Base-by-base conservation (phyloP, 2,797 vertebrate genomes). In the Bryconaethiops microstoma region DNA sequence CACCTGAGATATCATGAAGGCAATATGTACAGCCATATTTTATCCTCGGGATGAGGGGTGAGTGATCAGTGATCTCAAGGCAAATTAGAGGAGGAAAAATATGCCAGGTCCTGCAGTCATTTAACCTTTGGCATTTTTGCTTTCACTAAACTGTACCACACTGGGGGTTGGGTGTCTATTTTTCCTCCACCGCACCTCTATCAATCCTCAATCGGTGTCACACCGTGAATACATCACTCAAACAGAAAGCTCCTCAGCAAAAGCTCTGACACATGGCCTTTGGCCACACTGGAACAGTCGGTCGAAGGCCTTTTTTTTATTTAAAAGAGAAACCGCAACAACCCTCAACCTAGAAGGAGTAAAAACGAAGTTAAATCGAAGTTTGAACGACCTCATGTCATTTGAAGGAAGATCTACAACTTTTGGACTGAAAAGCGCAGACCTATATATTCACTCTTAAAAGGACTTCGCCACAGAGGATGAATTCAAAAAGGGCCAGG, bases 121-220 rank as follows among this genome's bases (percentile, higher is more conserved):
- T 89, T 90, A 89, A 92, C 88, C 91, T 92, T 90, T 78, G 87
- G 91, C 76, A 83, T 92, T 90, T 87, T 88, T 83, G 84, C 76
- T 57, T 88, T 92, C 90, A 86, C 69, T 92, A 92, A 90, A 83
- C 89, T 76, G 76, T 59, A 88, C 86, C 62, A 84, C 88, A 77
- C 82, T 45, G 76, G 82, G 88, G 83, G 84, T 82, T 82, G 88
- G 90, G 94, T 93, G 88, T 92, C 93, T 92, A 89, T 92, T 91
- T 89, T 88, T 89, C 85, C 88, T 81, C 88, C 86, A 69, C 87
- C 88, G 70, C 72, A 90, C 82, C 91, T 91, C 85, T 86, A 84
- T 81, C 65, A 0, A 29, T 73, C 68, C 87, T 93, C 90, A 91
- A 91, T 92, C 85, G 84, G 91, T 87, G 91, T 91, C 91, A 92